A percentile compares a stretch with the other conserved stretches of the same genome.
Evolutionary conservation across 53 echinoderm and acorn worm genomes (phyloP).

Genomic region (Mesocentrotus franciscanus): DNA sequence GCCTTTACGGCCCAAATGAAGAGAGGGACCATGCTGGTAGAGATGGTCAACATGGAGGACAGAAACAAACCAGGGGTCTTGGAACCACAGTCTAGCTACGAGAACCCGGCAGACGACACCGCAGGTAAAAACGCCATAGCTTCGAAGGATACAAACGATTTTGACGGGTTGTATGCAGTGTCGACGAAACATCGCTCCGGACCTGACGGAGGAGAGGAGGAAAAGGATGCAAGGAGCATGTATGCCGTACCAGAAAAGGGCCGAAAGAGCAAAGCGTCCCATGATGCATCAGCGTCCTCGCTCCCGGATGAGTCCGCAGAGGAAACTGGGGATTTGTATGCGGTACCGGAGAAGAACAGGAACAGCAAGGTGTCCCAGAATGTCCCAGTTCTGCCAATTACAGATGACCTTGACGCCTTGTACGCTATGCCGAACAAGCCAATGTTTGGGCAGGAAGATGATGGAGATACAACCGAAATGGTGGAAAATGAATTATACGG

Average conservation of each 20-base stretch:
- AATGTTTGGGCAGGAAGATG: background rate
- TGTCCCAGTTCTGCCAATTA: background rate
- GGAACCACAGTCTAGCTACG: background rate
- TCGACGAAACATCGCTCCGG: background rate
- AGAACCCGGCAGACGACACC: background rate
- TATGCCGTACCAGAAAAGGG: background rate
- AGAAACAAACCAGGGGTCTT: background rate
- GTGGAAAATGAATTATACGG: constrained; percentile 19
- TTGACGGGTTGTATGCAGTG: background rate
- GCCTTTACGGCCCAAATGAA: background rate
- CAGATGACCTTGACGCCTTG: background rate
- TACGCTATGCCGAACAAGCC: constrained; percentile 9
- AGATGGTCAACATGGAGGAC: background rate
- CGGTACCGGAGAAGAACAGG: background rate
- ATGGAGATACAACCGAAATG: background rate
- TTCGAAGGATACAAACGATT: background rate
- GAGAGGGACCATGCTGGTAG: constrained; percentile 26
- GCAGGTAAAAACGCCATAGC: background rate
- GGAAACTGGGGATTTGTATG: background rate
- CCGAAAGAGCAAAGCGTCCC: background rate
- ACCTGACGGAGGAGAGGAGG: background rate
- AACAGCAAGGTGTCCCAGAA: background rate
- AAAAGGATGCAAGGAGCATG: background rate
- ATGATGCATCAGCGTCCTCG: background rate
- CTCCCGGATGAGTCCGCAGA: background rate